Percentiles rank a stretch among this genome's conserved stretches.
phyloP scores from a whole-genome alignment of 2,797 vertebrate species.

The Semotilus atromaculatus region DNA sequence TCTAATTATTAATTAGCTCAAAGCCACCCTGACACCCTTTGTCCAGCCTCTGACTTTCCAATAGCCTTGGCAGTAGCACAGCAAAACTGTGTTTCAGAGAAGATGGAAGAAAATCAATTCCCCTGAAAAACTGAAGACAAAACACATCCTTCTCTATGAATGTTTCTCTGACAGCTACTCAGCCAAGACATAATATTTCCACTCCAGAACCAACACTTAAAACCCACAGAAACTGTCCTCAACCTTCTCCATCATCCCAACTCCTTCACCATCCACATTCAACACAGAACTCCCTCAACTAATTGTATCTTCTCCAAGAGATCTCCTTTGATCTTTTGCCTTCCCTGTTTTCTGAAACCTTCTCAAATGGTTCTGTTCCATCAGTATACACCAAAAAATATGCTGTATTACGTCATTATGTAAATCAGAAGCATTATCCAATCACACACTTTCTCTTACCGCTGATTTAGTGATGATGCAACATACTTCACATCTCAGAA shows the following conservation, averaged over 20 bases:
- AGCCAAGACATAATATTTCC: slow-evolving; percentile 7
- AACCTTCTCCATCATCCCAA: not conserved
- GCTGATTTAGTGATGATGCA: not conserved
- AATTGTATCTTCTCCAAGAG: not conserved
- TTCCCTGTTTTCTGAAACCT: not conserved
- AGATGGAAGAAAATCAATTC: slow-evolving; percentile 24
- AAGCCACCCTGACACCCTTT: not conserved
- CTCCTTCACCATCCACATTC: not conserved
- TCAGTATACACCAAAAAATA: not conserved
- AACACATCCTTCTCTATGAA: slow-evolving; percentile 16
- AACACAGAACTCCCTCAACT: not conserved
- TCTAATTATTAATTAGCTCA: slow-evolving; percentile 23
- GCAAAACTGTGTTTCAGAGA: slow-evolving; percentile 14
- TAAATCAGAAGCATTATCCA: not conserved
- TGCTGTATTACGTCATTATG: not conserved
- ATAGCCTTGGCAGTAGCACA: not conserved
- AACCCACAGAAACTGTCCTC: slow-evolving; percentile 14
- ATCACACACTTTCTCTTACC: not conserved
- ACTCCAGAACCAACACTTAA: slow-evolving; percentile 28
- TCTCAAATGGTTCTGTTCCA: not conserved
- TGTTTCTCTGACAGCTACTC: slow-evolving; percentile 29
- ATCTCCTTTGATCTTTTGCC: not conserved
- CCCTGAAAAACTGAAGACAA: slow-evolving; percentile 1
- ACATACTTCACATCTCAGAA: not conserved
- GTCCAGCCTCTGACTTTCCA: not conserved